A percentile compares a stretch with the other conserved stretches of the same genome.
These are phyloP conservation scores for Iguana delicatissima DNA, from an alignment of 2,797 vertebrate species.

Conservation along the genomic window DNA sequence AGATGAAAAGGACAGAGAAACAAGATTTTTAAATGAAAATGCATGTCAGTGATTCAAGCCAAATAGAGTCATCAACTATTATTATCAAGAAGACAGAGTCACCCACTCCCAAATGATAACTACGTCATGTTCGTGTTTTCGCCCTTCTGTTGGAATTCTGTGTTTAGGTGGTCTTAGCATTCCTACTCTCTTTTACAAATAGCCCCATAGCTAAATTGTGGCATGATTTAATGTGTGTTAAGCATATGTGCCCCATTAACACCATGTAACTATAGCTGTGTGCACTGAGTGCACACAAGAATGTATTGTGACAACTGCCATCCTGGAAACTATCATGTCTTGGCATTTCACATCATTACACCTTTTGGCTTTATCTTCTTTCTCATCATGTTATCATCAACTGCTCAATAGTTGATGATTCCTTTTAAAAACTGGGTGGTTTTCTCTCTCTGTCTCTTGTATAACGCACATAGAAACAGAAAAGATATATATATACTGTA, in stretches of 20 bases:
- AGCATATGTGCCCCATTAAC: not conserved
- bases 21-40: not conserved
- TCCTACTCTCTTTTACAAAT: not conserved
- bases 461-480: too few relatives aligned
- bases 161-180: not conserved
- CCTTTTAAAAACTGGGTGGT: not conserved
- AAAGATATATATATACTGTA: too few relatives aligned
- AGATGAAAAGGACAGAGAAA: not conserved
- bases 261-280: constrained; percentile 5
- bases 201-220: fast-evolving
- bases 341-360: not conserved
- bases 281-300: constrained; percentile 24
- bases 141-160: not conserved
- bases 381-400: not conserved
- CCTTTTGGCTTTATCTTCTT: constrained; percentile 25
- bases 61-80: not conserved
- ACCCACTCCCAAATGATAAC: not conserved
- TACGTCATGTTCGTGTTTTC: constrained; percentile 3
- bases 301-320: not conserved
- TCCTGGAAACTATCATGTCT: not conserved
- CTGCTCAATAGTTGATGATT: not conserved
- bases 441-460: not conserved
- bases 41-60: not conserved
- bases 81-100: fast-evolving
- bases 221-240: constrained; percentile 2